Conservation (phyloP, 2,113 vertebrate genomes). For the Phaetusa simplex region DNA sequence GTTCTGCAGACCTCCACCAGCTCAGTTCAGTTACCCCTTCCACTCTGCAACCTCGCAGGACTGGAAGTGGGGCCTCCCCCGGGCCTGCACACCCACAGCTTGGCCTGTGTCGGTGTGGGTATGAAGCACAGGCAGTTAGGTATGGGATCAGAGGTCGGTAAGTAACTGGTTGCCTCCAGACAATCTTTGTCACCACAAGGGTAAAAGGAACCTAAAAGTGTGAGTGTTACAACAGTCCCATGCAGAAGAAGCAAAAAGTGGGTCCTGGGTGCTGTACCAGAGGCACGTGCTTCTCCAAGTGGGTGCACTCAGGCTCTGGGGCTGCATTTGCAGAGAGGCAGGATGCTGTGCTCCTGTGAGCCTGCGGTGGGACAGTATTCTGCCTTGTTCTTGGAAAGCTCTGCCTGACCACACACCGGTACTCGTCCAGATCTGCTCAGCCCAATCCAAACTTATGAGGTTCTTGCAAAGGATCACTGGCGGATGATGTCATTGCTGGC, state of each 20-base stretch:
- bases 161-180: neutral
- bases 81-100: neutral
- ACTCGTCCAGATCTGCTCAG: neutral
- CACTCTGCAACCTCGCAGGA: fast-evolving
- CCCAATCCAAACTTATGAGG: neutral
- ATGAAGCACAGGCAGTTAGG: neutral
- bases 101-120: neutral
- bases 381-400: neutral
- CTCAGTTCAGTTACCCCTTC: neutral
- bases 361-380: neutral
- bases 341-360: fast-evolving
- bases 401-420: neutral
- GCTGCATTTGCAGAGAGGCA: fast-evolving
- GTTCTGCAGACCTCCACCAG: neutral
- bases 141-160: neutral
- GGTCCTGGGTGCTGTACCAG: neutral
- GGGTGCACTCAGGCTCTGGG: neutral
- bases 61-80: fast-evolving
- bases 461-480: neutral
- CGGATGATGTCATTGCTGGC: neutral
- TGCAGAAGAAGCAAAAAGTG: neutral
- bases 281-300: neutral
- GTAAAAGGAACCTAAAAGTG: neutral
- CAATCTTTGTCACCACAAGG: neutral
- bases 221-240: neutral